Conservation (phyloP, 2,113 vertebrate genomes). For the Herpailurus yagouaroundi region DNA sequence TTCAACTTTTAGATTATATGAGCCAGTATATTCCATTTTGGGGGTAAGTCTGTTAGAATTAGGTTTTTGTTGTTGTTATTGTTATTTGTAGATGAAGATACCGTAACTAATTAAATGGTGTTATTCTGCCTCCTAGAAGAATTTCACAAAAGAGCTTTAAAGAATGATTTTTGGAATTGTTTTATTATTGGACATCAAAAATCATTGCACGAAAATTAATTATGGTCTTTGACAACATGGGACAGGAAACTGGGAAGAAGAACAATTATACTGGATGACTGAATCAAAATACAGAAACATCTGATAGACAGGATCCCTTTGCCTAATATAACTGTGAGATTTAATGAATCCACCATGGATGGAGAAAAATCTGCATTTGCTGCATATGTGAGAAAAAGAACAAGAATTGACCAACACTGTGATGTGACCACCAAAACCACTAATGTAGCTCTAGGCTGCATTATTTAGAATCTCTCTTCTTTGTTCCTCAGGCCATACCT, state of each 20-base stretch:
- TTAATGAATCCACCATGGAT: neutral
- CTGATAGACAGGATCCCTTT: conserved; percentile 20
- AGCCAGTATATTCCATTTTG: neutral
- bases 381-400: neutral
- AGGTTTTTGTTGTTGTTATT: neutral
- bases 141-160: conserved; percentile 35
- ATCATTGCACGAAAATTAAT: conserved; percentile 43
- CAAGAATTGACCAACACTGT: neutral
- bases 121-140: conserved; percentile 36
- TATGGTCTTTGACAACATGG: conserved; percentile 25
- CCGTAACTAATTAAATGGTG: neutral
- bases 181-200: conserved; percentile 52
- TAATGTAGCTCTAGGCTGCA: neutral
- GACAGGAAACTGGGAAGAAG: conserved; percentile 38
- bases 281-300: conserved; percentile 39
- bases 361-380: neutral
- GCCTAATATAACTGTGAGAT: conserved; percentile 1
- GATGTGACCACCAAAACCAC: neutral
- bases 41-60: neutral
- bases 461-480: neutral
- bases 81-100: neutral
- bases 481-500: neutral
- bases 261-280: conserved; percentile 41
- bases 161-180: conserved; percentile 34
- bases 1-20: neutral